A percentile compares a stretch with the other conserved stretches of the same genome.
These are phyloP conservation scores for Erethizon dorsatum DNA, from an alignment of 2,797 vertebrate genomes.

Conservation along the genomic window DNA sequence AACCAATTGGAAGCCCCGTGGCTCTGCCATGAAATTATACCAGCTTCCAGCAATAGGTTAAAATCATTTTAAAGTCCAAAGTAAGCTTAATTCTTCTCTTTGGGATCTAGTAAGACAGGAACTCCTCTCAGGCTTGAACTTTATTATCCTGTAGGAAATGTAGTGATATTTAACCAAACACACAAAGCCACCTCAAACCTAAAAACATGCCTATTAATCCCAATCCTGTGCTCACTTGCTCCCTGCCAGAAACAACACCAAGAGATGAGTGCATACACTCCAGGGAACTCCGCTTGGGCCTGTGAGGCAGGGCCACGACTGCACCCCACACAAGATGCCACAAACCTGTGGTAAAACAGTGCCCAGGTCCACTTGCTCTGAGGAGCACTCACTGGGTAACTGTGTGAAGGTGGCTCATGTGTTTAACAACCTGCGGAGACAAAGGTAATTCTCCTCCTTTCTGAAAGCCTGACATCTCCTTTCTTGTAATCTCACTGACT, in stretches of 20 bases:
- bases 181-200: neutral
- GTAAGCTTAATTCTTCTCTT: neutral
- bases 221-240: neutral
- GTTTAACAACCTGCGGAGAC: neutral
- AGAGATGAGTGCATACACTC: neutral
- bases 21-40: neutral
- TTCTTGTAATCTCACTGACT: constrained; percentile 28
- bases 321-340: neutral
- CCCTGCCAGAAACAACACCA: neutral
- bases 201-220: neutral
- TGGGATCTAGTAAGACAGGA: neutral
- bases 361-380: neutral
- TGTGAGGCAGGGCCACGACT: neutral
- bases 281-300: neutral
- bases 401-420: neutral
- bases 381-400: neutral
- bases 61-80: constrained; percentile 18
- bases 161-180: neutral
- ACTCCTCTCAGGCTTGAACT: neutral
- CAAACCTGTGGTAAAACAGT: neutral
- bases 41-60: neutral
- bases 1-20: neutral
- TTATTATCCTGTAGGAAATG: neutral
- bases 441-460: neutral
- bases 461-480: neutral